Base-by-base conservation (phyloP, 2,113 vertebrate species). In the Apteryx mantelli region DNA sequence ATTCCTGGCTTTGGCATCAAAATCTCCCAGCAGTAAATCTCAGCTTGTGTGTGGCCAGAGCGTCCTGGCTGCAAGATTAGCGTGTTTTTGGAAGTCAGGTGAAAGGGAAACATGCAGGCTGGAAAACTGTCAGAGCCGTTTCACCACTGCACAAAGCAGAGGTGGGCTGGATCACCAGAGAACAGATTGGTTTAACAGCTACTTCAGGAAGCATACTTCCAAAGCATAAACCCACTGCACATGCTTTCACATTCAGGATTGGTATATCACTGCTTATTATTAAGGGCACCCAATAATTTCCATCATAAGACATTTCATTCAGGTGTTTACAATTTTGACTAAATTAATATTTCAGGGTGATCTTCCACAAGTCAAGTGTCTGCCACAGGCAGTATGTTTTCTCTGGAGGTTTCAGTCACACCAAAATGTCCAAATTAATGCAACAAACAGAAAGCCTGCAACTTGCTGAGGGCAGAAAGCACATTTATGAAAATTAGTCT, bases 21-120 rank as follows among this genome's bases (percentile, higher is more conserved):
- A 94, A 83, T 64, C 48, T 69, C 38, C 73, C 53, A 64, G 85
- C 78, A 91, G 11, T 88, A 95, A 96, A 90, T 76, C 36, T 83
- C 81, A 65, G 19, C 2, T 85, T 7, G 1, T 53, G 66, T 86
- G 83, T 89, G 93, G 81, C 77, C 89, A 82, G 63, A 74, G n/a
- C 63, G 36, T 36, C 56, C 78, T 78, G 77, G 66, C 66, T 69
- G 30, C 6, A 83, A 48, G 28, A 48, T 58, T 46, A 73, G 3
- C 0, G 0, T 71, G 26, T 58, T 93, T 95, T 88, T 52, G 79
- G 88, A 94, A 95, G 61, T 28, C 53, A 96, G 82, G 48, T 89
- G 34, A 80, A 82, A 82, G 20, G 44, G 30, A 89, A 95, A 63
- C 24, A 50, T 24, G 40, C 25, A 52, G 87, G 13, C 40, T 79